These are phyloP conservation scores for Zapornia atra DNA, from an alignment of 2,113 vertebrate species.

Conservation along the genomic window DNA sequence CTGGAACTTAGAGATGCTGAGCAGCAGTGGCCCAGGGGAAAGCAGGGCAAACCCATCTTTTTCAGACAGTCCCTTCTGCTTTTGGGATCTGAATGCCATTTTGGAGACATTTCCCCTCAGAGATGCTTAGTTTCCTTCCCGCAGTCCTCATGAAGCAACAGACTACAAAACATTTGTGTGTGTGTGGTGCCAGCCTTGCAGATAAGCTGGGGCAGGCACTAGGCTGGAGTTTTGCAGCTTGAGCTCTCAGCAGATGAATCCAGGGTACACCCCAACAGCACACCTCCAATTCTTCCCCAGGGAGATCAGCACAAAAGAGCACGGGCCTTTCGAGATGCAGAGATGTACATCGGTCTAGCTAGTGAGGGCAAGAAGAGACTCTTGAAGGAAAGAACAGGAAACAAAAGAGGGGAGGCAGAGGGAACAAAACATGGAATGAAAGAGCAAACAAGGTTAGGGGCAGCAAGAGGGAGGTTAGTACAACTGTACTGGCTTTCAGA, in stretches of 20 bases:
- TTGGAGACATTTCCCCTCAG: neutral
- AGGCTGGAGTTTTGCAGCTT: neutral
- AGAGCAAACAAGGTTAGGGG: neutral
- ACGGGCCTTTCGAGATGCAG: neutral
- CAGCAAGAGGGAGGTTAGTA: neutral
- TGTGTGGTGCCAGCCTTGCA: neutral
- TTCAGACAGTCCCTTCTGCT: neutral
- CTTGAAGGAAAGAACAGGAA: neutral
- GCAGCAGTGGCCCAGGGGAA: neutral
- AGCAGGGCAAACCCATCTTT: neutral
- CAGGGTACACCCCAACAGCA: neutral
- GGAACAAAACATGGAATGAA: neutral
- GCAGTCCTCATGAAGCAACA: neutral
- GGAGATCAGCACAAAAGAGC: neutral
- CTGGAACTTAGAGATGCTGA: neutral
- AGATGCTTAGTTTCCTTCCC: neutral
- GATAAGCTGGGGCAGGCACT: neutral
- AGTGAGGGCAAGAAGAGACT: neutral
- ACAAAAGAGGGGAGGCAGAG: neutral
- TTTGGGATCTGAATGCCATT: neutral
- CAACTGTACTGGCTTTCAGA: neutral
- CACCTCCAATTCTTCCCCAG: fast-evolving
- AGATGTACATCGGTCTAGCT: neutral
- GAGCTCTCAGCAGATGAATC: neutral
- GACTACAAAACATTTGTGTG: neutral